Evolutionary conservation across 2,888 invertebrate species (phyloP), one percentile per base, ranked within the genome.

Genomic region (Meliscaeva auricollis): DNA sequence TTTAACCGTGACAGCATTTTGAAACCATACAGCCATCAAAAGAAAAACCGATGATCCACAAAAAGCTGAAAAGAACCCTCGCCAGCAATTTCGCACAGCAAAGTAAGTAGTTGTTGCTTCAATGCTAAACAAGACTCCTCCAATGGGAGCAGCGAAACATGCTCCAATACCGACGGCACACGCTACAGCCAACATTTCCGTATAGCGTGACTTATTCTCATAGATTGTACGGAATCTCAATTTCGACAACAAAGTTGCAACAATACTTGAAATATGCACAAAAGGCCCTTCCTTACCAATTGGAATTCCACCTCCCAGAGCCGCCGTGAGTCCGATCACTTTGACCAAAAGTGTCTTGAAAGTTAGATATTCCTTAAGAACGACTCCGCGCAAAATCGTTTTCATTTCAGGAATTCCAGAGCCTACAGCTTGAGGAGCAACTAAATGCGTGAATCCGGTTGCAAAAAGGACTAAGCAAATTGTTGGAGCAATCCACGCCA

Each of bases 341-440:
- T 99, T 99, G 66, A 99, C 97, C 70, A 99, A 94, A 80, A 99
- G 93, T 0, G 99, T 99, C 88, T 97, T 94, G 91, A 98, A 97
- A 48, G 99, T 99, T 76, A 99, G 94, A 92, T 98, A 99, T 92
- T 99, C 99, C 93, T 99, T 99, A 68, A 99, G 93, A 32, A 98
- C 97, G 0, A 99, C 99, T 32, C 99, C 99, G 87, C 99, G 94
- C 26, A 97, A 94, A 87, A 99, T 99, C 2, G 99, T 99, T 94
- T 99, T 99, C 98, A 99, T 99, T 93, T 99, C 99, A 44, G 99
- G 99, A 89, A 99, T 99, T 75, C 99, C 99, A 62, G 99, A 99
- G 87, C 99, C 98, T 91, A 98, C 98, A 88, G 98, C 98, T 92
- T 99, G 99, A 2, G 99, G 98, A 2, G 99, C 98, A 38, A 99